These are phyloP conservation scores for Merluccius polli DNA, from an alignment of 2,797 vertebrate species.

Conservation along the genomic window DNA sequence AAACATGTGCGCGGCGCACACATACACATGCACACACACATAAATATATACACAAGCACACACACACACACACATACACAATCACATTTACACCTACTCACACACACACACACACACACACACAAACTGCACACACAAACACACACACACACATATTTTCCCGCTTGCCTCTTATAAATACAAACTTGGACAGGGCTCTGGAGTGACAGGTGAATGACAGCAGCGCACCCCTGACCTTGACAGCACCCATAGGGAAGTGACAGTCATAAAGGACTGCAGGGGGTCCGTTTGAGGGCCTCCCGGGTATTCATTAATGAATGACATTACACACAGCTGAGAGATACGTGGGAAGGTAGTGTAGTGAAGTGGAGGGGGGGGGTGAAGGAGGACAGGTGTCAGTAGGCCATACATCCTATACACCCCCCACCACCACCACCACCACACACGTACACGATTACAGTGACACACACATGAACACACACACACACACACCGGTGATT, in stretches of 20 bases:
- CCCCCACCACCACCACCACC: no score
- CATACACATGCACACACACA: constrained; percentile 45
- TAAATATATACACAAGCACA: no score
- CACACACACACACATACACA: no score
- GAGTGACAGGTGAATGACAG: constrained; percentile 52
- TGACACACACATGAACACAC: no score
- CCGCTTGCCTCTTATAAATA: constrained; percentile 9
- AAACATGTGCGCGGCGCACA: no score
- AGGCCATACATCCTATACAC: neutral
- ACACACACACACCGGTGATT: neutral
- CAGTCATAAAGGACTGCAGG: constrained; percentile 70
- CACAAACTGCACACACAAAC: constrained; percentile 15
- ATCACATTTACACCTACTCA: no score
- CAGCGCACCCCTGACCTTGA: constrained; percentile 70
- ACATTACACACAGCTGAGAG: constrained; percentile 69
- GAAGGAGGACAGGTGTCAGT: neutral
- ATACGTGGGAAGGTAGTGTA: constrained; percentile 42
- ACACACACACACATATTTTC: constrained; percentile 34
- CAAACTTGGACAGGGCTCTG: constrained; percentile 63
- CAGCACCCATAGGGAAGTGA: constrained; percentile 60
- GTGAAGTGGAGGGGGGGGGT: neutral
- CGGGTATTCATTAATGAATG: constrained; percentile 73
- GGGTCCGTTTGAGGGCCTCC: constrained; percentile 71
- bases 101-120: no score
- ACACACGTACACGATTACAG: no score